phyloP scores from a whole-genome alignment of 2,888 invertebrate species.

The Hirtodrosophila cameraria region DNA sequence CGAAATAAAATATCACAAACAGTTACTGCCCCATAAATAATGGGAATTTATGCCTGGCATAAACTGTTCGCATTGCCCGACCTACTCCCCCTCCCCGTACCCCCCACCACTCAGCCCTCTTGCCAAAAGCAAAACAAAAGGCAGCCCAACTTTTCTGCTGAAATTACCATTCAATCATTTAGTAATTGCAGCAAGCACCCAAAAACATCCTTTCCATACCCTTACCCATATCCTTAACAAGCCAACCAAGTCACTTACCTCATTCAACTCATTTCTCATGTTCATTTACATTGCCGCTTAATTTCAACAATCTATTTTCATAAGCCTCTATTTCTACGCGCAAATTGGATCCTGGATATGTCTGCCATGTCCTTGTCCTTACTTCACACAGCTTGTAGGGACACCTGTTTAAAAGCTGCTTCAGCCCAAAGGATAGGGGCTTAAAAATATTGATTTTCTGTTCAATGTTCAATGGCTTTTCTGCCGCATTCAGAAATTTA shows the following conservation, averaged over 20 bases:
- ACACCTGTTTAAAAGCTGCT: constrained; percentile 20
- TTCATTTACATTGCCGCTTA: constrained; percentile 60
- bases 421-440: constrained; percentile 2
- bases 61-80: constrained; percentile 32
- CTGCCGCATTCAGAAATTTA: background rate
- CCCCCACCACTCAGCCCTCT: background rate
- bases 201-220: background rate
- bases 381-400: background rate
- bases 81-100: background rate
- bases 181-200: constrained; percentile 58
- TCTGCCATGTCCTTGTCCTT: constrained; percentile 14
- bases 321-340: constrained; percentile 55
- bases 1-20: constrained; percentile 83
- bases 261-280: constrained; percentile 28
- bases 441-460: constrained; percentile 53
- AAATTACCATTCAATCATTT: constrained; percentile 82
- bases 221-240: no score
- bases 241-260: constrained; percentile 19
- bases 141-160: constrained; percentile 56
- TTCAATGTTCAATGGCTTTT: constrained; percentile 18
- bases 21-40: constrained; percentile 83
- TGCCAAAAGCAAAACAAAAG: constrained; percentile 46
- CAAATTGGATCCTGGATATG: constrained; percentile 52
- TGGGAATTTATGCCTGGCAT: constrained; percentile 81
- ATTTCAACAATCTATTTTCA: constrained; percentile 75